Conservation (phyloP, 2,888 invertebrate genomes). For the Euproctis similis region DNA sequence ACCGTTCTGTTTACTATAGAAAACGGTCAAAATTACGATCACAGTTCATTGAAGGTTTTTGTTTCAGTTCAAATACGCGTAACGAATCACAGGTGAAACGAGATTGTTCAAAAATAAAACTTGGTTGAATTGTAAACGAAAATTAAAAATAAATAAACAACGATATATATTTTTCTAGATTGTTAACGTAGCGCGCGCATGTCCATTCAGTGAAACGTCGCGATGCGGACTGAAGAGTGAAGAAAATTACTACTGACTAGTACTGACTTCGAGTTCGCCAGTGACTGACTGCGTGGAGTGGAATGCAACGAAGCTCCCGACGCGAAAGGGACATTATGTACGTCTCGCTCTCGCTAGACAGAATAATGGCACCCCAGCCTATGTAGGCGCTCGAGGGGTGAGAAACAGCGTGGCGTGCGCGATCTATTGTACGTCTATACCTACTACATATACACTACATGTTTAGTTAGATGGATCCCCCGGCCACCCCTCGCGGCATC, state of each 20-base stretch:
- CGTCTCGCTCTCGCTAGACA: conserved; percentile 53
- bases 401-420: conserved; percentile 26
- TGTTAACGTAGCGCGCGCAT: conserved; percentile 39
- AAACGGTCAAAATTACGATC: conserved; percentile 57
- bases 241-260: conserved; percentile 28
- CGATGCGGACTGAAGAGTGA: conserved; percentile 67
- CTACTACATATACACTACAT: conserved; percentile 1
- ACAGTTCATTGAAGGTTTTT: conserved; percentile 55
- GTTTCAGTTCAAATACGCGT: conserved; percentile 22
- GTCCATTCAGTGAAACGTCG: conserved; percentile 48
- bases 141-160: conserved; percentile 40
- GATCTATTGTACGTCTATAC: conserved; percentile 9
- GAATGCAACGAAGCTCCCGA: conserved; percentile 33
- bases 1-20: conserved; percentile 54
- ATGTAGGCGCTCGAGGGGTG: conserved; percentile 13
- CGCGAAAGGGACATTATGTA: conserved; percentile 54
- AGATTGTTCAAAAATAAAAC: conserved; percentile 23
- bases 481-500: conserved; percentile 22
- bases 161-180: conserved; percentile 28
- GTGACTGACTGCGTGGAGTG: conserved; percentile 3
- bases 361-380: conserved; percentile 48
- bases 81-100: conserved; percentile 17
- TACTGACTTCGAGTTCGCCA: no score
- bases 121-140: conserved; percentile 26
- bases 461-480: conserved; percentile 18